Evolutionary conservation across 92 coral and sea anemone genomes (phyloP), one percentile per base, ranked within the genome.

Genomic region (Pocillopora grandis): DNA sequence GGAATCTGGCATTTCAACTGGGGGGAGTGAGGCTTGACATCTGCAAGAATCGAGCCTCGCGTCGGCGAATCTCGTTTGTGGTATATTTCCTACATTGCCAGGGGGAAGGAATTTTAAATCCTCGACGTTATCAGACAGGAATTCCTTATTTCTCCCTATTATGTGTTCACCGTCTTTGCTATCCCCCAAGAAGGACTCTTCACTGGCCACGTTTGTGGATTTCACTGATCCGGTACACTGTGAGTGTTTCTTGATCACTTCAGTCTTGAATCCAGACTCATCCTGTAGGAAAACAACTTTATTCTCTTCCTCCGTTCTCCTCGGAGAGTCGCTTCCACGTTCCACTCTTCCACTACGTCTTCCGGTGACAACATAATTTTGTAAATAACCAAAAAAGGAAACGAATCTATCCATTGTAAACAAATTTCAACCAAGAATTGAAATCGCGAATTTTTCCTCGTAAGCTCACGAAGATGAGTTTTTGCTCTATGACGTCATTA

Each of bases 401-500:
- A 80, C 16, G 13, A 80, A 27, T 31, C 59, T 80, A 19, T 80
- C 85, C 85, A 80, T 80, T 36, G 55, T 16, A 35, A 60, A 13
- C 17, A 57, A 31, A 59, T 27, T 76, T 61, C 9, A 33, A 14
- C 17, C 23, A 7, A 49, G 1, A 33, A 33, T 58, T 49, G 9
- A 8, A 76, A 12, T 58, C 79, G 17, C 20, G 66, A 13, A 3
- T 27, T 31, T 58, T 10, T 10, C 56, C 79, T 21, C 17, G 20
- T 13, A 5, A 27, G 31, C 19, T 31, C 36, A 35, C 35, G n/a
- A 19, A 70, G 71, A 58, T 19, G 7, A 17, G 49, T 36, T 23
- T 52, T 80, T 57, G 60, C 67, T 37, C 68, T 70, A 35, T 80
- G 36, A 35, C 77, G 31, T 80, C 85, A 58, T 56, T 70, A 80